A percentile compares a stretch with the other conserved stretches of the same genome.
These are phyloP conservation scores for Poeciliopsis gracilis DNA, from an alignment of 2,797 vertebrate genomes.

Conservation along the genomic window DNA sequence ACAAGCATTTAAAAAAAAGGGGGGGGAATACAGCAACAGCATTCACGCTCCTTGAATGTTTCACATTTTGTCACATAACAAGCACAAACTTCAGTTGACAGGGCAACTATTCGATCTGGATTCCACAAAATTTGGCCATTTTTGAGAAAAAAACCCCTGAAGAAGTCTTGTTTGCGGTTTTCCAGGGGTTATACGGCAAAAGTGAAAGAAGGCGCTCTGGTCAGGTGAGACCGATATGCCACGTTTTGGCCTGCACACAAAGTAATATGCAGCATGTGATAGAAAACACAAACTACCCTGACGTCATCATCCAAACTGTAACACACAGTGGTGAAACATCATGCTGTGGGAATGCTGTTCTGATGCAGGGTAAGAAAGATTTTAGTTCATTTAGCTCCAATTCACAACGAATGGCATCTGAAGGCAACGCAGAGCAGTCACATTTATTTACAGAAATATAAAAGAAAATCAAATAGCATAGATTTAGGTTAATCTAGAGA, in stretches of 20 bases:
- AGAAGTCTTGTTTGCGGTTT: background rate
- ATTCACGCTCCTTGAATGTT: background rate
- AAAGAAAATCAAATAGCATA: background rate
- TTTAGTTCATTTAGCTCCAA: background rate
- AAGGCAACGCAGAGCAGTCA: background rate
- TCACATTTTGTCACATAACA: background rate
- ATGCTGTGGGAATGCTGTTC: background rate
- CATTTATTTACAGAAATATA: background rate
- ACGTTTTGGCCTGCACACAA: background rate
- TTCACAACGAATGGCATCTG: background rate
- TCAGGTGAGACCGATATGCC: background rate
- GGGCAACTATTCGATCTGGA: background rate
- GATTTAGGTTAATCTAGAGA: background rate
- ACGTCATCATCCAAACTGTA: background rate
- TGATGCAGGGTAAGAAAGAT: background rate
- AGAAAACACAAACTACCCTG: background rate
- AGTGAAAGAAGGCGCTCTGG: background rate
- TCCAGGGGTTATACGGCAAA: background rate
- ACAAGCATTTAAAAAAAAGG: conserved; percentile 10
- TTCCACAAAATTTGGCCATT: background rate
- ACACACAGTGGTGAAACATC: background rate
- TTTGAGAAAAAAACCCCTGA: background rate
- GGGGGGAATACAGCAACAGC: background rate
- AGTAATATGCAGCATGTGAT: background rate
- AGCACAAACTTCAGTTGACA: background rate